Conservation (phyloP, 2,888 invertebrate genomes). For the Masnerella sp. region DNA sequence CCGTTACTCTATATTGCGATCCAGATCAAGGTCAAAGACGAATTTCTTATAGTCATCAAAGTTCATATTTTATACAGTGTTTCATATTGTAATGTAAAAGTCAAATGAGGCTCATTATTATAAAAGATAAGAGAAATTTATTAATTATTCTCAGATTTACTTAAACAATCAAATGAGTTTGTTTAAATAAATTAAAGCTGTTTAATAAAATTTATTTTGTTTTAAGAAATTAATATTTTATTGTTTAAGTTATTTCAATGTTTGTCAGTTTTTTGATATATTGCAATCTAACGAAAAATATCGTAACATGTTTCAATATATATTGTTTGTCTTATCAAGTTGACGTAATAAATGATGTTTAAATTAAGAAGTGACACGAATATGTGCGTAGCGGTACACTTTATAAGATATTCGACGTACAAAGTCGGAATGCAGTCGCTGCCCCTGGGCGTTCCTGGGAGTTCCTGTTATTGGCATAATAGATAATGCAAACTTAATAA, state of each 20-base stretch:
- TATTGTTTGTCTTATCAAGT: constrained; percentile 5
- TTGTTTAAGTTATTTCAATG: no score
- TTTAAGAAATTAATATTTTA: no score
- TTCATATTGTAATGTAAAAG: no score
- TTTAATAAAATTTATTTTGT: no score
- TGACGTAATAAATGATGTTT: neutral
- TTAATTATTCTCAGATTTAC: no score
- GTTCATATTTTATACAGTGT: neutral
- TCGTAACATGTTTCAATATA: neutral
- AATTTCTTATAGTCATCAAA: constrained; percentile 6
- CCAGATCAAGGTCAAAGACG: constrained; percentile 37
- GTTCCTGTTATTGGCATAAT: constrained; percentile 42
- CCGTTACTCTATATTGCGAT: constrained; percentile 10
- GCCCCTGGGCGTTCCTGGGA: constrained; percentile 14
- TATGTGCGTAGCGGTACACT: constrained; percentile 20
- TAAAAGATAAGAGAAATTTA: no score
- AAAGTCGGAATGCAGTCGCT: constrained; percentile 40
- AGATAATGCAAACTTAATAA: constrained; percentile 6
- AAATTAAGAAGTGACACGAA: constrained; percentile 15
- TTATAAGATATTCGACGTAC: constrained; percentile 42
- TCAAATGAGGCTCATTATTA: no score
- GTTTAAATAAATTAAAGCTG: no score
- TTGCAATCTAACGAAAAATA: neutral
- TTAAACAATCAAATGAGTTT: no score
- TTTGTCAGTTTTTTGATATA: no score